phyloP scores from a whole-genome alignment of 2,797 vertebrate genomes.

The Lateolabrax maculatus region DNA sequence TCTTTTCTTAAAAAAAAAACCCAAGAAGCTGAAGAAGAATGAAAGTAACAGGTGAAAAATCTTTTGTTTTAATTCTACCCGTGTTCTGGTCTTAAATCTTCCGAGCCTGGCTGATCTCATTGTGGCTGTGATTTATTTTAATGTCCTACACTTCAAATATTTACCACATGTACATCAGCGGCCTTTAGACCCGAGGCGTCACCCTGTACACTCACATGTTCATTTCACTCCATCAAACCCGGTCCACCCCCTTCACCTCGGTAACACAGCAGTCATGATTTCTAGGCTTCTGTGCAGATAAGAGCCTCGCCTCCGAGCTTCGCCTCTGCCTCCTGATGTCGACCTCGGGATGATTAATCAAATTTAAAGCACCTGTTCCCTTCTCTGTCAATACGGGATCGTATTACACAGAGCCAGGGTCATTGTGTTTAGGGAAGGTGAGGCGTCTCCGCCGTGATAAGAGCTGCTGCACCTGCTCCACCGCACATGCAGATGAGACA shows the following conservation, averaged over 20 bases:
- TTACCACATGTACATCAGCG: constrained; percentile 22
- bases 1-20: not conserved
- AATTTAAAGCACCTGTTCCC: constrained; percentile 81
- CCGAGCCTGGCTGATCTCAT: not conserved
- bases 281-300: constrained; percentile 75
- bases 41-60: not conserved
- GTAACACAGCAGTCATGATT: constrained; percentile 72
- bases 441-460: constrained; percentile 53
- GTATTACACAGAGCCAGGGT: constrained; percentile 60
- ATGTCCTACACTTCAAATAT: constrained; percentile 41
- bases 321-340: constrained; percentile 52
- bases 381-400: constrained; percentile 76
- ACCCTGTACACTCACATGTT: constrained; percentile 51
- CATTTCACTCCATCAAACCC: constrained; percentile 58
- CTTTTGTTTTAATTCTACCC: not conserved
- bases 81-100: not conserved
- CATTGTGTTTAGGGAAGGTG: constrained; percentile 65
- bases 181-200: constrained; percentile 41
- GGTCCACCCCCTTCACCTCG: constrained; percentile 12
- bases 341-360: constrained; percentile 76
- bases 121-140: constrained; percentile 42
- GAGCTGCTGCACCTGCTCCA: constrained; percentile 69
- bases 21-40: not conserved
- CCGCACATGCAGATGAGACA: constrained; percentile 47
- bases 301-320: constrained; percentile 62